Evolutionary conservation across 2,113 vertebrate genomes (phyloP), one percentile per base, ranked within the genome.

Genomic region (Oreotrochilus melanogaster): DNA sequence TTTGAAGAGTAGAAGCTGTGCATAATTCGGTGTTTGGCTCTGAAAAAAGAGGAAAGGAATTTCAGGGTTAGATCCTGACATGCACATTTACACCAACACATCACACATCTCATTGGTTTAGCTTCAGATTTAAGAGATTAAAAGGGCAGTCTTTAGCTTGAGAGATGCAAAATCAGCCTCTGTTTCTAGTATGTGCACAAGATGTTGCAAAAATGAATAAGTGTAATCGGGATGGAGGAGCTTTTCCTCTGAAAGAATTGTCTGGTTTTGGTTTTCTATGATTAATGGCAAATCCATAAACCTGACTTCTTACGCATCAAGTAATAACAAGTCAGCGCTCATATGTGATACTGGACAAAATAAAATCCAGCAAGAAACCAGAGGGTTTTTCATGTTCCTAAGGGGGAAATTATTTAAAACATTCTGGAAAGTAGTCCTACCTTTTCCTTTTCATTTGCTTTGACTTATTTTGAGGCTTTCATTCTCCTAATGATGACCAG

Each of bases 401-500:
- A 82, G 16, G 3, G 8, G 3, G 58, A 88, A 89, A 79, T 37
- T 62, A 60, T 76, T 94, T 88, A 71, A 80, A 94, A 45, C 25
- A 83, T 89, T 73, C 79, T 86, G 33, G 42, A 85, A 92, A 78
- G 47, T 72, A 61, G 19, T 83, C 81, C n/a, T 15, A 89, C 18
- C 25, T 84, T 95, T 95, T 83, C 33, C 25, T 84, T 95, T 95
- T 83, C 33, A 67, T 81, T 79, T 83, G 2, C 10, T 54, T 42
- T 79, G 60, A 45, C 28, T 76, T 64, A 57, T 73, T 90, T 74
- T 81, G 39, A 65, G 35, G 7, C 24, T 97, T 97, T 86, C n/a
- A 56, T 95, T 64, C 54, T 90, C 78, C 30, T 90, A 90, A 94
- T 50, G 66, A 57, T 62, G 64, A 88, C 45, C 57, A 91, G 54